Percentiles rank a stretch among this genome's conserved stretches.
These are phyloP conservation scores for Subanguina moxae DNA, from an alignment of 1,140 invertebrate species.

Conservation along the genomic window DNA sequence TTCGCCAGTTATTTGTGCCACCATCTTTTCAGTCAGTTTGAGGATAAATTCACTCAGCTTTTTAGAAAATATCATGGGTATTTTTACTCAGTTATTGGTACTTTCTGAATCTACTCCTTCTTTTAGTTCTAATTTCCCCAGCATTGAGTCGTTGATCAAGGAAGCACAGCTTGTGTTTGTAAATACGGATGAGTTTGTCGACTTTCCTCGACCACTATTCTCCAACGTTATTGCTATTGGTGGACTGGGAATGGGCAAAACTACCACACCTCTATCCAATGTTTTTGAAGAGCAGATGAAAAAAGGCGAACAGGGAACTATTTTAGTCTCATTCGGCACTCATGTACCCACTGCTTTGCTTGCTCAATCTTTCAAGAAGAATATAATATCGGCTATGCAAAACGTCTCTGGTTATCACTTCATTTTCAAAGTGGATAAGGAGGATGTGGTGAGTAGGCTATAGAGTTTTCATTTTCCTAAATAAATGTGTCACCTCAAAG, in stretches of 20 bases:
- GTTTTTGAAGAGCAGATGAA: conserved; percentile 28
- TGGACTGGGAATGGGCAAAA: conserved; percentile 25
- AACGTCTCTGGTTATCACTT: conserved; percentile 31
- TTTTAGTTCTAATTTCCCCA: conserved; percentile 35
- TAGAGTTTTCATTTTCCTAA: neutral
- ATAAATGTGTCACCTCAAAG: neutral
- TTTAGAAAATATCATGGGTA: conserved; percentile 34
- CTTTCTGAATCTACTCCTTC: neutral
- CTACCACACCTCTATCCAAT: neutral
- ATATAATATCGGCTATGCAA: conserved; percentile 21
- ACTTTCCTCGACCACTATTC: conserved; percentile 31
- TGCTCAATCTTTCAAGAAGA: conserved; percentile 23
- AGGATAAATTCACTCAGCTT: conserved; percentile 21
- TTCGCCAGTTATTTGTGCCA: neutral
- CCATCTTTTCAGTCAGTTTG: neutral
- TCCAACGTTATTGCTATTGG: conserved; percentile 38
- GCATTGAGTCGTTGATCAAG: conserved; percentile 16
- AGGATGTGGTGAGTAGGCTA: conserved; percentile 17
- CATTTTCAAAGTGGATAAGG: conserved; percentile 39
- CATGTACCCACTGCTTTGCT: conserved; percentile 14
- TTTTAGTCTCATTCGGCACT: conserved; percentile 34
- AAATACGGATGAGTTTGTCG: conserved; percentile 35
- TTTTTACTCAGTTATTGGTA: conserved; percentile 13
- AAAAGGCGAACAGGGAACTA: conserved; percentile 32
- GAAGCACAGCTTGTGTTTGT: conserved; percentile 36